Conservation (phyloP, 1,140 invertebrate species). For the Ceratitis capitata region DNA sequence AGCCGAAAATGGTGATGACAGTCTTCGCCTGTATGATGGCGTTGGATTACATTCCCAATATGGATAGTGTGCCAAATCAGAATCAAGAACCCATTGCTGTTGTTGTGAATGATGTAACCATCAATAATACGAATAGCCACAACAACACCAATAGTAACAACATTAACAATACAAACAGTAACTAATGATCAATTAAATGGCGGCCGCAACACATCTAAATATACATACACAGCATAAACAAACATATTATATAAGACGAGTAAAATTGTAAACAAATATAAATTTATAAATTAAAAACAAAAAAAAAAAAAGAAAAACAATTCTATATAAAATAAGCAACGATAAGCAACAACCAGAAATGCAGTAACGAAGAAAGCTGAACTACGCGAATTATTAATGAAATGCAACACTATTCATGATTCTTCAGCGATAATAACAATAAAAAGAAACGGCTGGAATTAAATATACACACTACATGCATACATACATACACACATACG, state of each 20-base stretch:
- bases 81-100: constrained; percentile 55
- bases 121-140: constrained; percentile 42
- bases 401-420: constrained; percentile 19
- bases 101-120: constrained; percentile 34
- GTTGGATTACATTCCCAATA: constrained; percentile 90
- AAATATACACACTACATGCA: background rate
- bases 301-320: background rate
- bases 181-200: constrained; percentile 5
- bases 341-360: background rate
- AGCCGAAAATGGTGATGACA: constrained; percentile 99
- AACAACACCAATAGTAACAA: constrained; percentile 44
- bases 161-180: constrained; percentile 42
- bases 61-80: constrained; percentile 71
- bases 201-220: constrained; percentile 20
- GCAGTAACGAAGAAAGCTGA: background rate
- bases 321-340: constrained; percentile 4
- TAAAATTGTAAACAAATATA: constrained; percentile 9
- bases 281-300: background rate
- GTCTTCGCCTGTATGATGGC: constrained; percentile 99
- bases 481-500: no score
- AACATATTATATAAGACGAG: background rate
- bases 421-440: constrained; percentile 15
- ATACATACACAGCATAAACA: background rate
- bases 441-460: background rate
- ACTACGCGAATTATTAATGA: constrained; percentile 12